Evolutionary conservation across 1,140 invertebrate species (phyloP), one percentile per base, ranked within the genome.

Genomic region (Heliconius himera): DNA sequence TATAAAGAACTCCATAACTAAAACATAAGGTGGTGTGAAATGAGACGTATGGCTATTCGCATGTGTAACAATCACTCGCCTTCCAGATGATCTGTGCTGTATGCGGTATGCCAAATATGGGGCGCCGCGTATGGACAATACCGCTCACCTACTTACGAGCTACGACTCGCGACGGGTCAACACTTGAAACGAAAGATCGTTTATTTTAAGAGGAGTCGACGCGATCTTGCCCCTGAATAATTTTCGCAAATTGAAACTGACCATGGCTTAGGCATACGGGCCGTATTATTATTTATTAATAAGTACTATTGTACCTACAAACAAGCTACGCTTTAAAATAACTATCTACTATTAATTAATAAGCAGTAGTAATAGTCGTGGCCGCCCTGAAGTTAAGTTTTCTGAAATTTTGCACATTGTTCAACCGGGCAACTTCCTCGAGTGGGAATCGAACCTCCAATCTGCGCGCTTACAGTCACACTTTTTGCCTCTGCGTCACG

Each of bases 81-180:
- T 60, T 77, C 81, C 83, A 83, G 87, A 84, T 83, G 81, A 84
- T 85, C 82, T 83, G 80, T 77, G 49, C 18, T 51, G 49, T 51
- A 51, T 51, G 49, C 18, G 2, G 16, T 51, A 18, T 51, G 81
- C 81, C 86, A 81, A 87, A 90, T 86, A 89, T 76, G 87, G 89
- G 73, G 49, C 72, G 29, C 78, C 78, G 46, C 33, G 73, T 83
- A 87, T 88, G 87, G 86, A 78, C 87, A 77, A 74, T 82, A 79
- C 56, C 60, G 73, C 77, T 82, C 78, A 78, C 78, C 81, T 81
- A 80, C 83, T 81, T 82, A 78, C 78, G 77, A n/a, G 54, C 3
- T 11, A 56, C 76, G 73, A 78, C 76, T 78, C 83, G 81, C 79
- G 77, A 77, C 70, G 49, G 49, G 49, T 75, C 82, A 81, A 74